Conservation (phyloP, 2,888 invertebrate genomes). For the Leucophora obtusa region DNA sequence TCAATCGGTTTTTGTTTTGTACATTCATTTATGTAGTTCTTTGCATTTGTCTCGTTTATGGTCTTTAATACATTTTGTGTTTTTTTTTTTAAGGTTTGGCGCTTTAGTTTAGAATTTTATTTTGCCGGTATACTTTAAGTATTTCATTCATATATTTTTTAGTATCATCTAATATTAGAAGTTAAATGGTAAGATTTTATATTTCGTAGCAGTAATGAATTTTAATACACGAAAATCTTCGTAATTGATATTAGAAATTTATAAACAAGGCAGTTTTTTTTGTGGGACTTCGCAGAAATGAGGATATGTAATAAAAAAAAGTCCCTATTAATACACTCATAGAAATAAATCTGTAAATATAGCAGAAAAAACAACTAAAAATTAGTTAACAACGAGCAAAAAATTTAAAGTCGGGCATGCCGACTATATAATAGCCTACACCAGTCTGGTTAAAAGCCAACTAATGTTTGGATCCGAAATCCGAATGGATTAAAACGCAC, state of each 20-base stretch:
- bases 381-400: no score
- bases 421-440: no score
- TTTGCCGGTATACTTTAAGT: constrained; percentile 51
- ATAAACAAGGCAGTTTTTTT: no score
- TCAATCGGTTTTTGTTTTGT: constrained; percentile 60
- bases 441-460: no score
- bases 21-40: constrained; percentile 28
- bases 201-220: not conserved
- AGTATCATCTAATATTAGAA: constrained; percentile 35
- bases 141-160: constrained; percentile 45
- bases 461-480: no score
- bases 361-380: no score
- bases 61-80: constrained; percentile 18
- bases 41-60: constrained; percentile 23
- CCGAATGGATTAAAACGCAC: no score
- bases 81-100: constrained; percentile 53
- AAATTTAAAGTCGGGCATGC: no score
- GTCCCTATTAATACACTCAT: no score
- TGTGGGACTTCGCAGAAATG: no score
- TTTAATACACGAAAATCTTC: not conserved
- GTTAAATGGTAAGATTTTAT: constrained; percentile 6
- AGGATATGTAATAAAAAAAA: no score
- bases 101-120: constrained; percentile 34
- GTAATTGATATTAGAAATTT: not conserved
- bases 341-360: no score